Conservation (phyloP, 2,113 vertebrate species). For the Turnix velox region DNA sequence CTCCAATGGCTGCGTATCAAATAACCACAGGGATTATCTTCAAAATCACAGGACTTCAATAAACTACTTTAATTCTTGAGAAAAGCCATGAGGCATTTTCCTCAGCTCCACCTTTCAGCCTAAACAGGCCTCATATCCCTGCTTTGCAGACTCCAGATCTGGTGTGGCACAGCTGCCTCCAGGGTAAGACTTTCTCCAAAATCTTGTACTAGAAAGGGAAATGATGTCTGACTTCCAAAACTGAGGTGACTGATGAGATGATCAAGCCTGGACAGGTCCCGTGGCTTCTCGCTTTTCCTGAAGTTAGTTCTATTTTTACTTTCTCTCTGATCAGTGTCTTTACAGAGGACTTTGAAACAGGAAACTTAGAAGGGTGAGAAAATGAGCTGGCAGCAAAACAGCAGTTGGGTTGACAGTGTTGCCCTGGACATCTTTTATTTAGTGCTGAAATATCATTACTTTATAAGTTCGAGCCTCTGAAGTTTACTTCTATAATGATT, state of each 20-base stretch:
- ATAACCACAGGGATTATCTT: not conserved
- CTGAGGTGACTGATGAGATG: not conserved
- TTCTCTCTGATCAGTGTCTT: not conserved
- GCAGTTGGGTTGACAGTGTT: not conserved
- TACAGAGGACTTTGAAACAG: not conserved
- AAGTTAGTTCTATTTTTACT: not conserved
- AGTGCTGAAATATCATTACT: not conserved
- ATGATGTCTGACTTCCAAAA: not conserved
- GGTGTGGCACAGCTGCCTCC: not conserved
- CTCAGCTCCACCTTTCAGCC: not conserved
- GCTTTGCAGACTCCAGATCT: not conserved
- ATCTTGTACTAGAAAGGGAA: not conserved
- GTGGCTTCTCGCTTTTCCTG: not conserved
- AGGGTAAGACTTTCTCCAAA: not conserved
- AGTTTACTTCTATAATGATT: not conserved
- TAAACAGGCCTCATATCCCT: too few species aligned
- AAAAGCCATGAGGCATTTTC: not conserved
- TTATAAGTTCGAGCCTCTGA: not conserved
- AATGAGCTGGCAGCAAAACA: not conserved
- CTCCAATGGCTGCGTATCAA: too few species aligned
- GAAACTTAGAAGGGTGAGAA: not conserved
- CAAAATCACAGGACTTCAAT: not conserved
- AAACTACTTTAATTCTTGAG: not conserved
- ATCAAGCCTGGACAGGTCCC: not conserved
- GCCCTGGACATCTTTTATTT: not conserved